Evolutionary conservation across 2,888 invertebrate species (phyloP).

Genomic region (Ptychoptera contaminata): DNA sequence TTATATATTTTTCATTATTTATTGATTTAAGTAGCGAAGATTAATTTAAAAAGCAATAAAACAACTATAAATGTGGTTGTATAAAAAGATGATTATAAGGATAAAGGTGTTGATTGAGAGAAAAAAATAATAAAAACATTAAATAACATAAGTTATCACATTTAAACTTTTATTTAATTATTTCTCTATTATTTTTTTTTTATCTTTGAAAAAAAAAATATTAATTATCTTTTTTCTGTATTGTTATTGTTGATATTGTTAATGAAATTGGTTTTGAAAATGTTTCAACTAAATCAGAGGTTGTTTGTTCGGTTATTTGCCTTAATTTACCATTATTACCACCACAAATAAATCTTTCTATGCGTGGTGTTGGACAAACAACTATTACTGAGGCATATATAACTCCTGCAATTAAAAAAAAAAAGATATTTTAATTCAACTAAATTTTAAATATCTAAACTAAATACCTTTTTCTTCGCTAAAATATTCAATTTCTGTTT

Average conservation of each 20-base stretch:
- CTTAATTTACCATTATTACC: slow-evolving; percentile 49
- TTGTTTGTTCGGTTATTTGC: slow-evolving; percentile 48
- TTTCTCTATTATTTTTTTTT: no score
- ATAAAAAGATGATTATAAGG: no score
- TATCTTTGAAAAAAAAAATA: no score
- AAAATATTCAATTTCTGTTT: slow-evolving; percentile 48
- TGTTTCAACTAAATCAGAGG: slow-evolving; percentile 45
- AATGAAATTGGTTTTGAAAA: slow-evolving; percentile 40
- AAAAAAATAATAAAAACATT: no score
- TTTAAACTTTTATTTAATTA: no score
- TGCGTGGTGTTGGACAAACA: slow-evolving; percentile 43
- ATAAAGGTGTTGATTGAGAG: no score
- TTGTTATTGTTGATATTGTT: slow-evolving; percentile 21
- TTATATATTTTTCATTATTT: no score
- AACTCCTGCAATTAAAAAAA: slow-evolving; percentile 27
- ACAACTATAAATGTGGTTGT: no score
- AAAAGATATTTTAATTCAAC: neutral
- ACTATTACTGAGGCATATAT: slow-evolving; percentile 43
- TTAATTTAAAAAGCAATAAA: no score
- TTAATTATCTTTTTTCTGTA: no score
- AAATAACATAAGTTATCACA: no score
- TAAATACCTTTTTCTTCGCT: slow-evolving; percentile 38
- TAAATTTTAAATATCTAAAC: neutral
- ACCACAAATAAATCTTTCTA: slow-evolving; percentile 51
- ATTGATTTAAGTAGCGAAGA: no score